Base-by-base conservation (phyloP, 2,888 invertebrate species). In the Mythimna ferrago region DNA sequence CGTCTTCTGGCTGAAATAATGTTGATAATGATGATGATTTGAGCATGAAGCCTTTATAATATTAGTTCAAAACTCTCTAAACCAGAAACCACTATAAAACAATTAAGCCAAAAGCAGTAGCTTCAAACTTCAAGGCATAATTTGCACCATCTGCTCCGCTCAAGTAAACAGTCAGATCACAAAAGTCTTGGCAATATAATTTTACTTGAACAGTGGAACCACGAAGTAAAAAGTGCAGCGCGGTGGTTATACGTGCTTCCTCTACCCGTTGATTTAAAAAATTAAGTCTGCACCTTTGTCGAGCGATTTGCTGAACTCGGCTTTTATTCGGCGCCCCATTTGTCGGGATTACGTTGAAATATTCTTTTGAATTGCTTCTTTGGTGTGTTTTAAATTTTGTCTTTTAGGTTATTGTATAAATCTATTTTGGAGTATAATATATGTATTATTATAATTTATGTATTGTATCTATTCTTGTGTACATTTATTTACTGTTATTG, bases 251-350 rank as follows among this genome's bases (percentile, higher is more conserved):
- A 86, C 78, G 86, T 81, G 84, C 82, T 82, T 69, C 67, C 65
- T 66, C 71, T 41, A 54, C 26, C 58, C 66, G 86, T 84, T 86
- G 78, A 81, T 85, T 86, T 82, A 78, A 84, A 84, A 85, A 84
- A 83, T 85, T 81, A 85, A 81, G 75, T 75, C 81, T 73, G 70
- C 69, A 81, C 81, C 80, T 80, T 83, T 76, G 81, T 78, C 69
- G 69, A 44, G 63, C 76, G 83, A 83, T 79, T 83, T 73, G 76
- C 72, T 83, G 83, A 81, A 68, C 71, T 77, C 44, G 5, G 58
- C 69, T 77, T 78, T 83, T 72, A 60, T 76, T 71, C 71, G 26
- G 51, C 10, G 58, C 32, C 44, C 54, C 35, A 63, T 81, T 80
- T 80, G 71, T 66, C 48, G 65, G 54, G 72, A 80, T 73, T 51